Percentiles rank a stretch among this genome's conserved stretches.
These are phyloP conservation scores for Onychomys torridus DNA, from an alignment of 2,797 vertebrate species.

Conservation along the genomic window DNA sequence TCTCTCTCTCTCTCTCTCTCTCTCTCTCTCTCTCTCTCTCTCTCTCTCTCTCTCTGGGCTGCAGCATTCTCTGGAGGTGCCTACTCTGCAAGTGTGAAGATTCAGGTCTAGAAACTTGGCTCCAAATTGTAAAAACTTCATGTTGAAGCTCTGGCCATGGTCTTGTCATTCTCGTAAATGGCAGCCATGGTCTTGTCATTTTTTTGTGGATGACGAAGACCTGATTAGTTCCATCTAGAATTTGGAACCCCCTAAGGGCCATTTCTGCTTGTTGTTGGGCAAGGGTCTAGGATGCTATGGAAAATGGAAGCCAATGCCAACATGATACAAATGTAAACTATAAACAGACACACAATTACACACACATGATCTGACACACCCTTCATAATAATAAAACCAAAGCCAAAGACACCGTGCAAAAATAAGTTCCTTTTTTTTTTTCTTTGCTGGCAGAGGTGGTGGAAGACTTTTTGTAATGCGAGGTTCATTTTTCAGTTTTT, in stretches of 20 bases:
- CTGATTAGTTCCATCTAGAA: not conserved
- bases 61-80: not conserved
- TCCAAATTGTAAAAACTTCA: constrained; percentile 43
- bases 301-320: constrained; percentile 72
- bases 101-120: not conserved
- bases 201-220: not conserved
- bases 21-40: no score
- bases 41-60: not conserved
- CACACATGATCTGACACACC: constrained; percentile 60
- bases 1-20: no score
- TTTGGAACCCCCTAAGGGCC: constrained; percentile 27
- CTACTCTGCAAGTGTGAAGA: constrained; percentile 45
- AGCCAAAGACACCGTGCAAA: constrained; percentile 63
- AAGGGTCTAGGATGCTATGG: constrained; percentile 47
- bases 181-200: not conserved
- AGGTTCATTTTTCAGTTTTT: constrained; percentile 74
- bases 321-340: constrained; percentile 67
- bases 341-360: constrained; percentile 76
- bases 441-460: constrained; percentile 59
- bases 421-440: constrained; percentile 25
- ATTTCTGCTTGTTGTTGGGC: constrained; percentile 53
- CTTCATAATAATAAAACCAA: constrained; percentile 74
- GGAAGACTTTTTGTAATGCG: constrained; percentile 65
- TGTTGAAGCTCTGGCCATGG: not conserved
- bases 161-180: not conserved